These are phyloP conservation scores for Xestia ashworthii DNA, from an alignment of 2,888 invertebrate species.

Conservation along the genomic window DNA sequence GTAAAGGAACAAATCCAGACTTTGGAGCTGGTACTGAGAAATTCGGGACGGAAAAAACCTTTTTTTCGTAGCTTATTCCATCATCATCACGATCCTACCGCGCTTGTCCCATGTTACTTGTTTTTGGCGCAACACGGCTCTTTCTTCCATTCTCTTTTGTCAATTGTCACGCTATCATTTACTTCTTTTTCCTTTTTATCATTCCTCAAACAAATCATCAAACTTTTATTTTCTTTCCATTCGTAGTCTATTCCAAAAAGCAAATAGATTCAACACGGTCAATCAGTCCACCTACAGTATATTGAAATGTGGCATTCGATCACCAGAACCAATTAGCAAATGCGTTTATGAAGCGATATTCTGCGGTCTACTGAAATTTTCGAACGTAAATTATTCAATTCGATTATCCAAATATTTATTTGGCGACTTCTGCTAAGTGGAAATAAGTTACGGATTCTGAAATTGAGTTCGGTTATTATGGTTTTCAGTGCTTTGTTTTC, in stretches of 20 bases:
- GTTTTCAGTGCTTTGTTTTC: not conserved
- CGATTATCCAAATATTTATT: slow-evolving; percentile 39
- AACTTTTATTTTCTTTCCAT: too few species aligned
- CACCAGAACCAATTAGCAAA: slow-evolving; percentile 28
- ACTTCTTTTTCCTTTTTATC: too few species aligned
- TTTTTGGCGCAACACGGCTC: too few species aligned
- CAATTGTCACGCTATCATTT: too few species aligned
- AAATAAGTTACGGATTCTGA: slow-evolving; percentile 25
- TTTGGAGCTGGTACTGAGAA: not conserved
- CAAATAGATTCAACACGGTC: not conserved
- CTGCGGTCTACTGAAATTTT: slow-evolving; percentile 21
- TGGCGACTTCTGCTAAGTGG: not conserved
- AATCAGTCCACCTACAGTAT: not conserved
- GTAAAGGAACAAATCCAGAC: not conserved
- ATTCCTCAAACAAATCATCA: too few species aligned
- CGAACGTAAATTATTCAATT: slow-evolving; percentile 41
- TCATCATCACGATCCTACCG: too few species aligned
- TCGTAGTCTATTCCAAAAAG: not conserved
- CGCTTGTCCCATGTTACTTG: too few species aligned
- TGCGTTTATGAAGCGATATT: not conserved
- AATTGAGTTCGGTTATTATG: slow-evolving; percentile 3
- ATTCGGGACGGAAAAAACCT: not conserved
- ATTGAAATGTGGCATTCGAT: slow-evolving; percentile 22
- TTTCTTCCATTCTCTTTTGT: too few species aligned
- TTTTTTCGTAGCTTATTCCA: too few species aligned